These are phyloP conservation scores for Atherinosoma microstoma DNA, from an alignment of 2,797 vertebrate genomes.

Conservation along the genomic window DNA sequence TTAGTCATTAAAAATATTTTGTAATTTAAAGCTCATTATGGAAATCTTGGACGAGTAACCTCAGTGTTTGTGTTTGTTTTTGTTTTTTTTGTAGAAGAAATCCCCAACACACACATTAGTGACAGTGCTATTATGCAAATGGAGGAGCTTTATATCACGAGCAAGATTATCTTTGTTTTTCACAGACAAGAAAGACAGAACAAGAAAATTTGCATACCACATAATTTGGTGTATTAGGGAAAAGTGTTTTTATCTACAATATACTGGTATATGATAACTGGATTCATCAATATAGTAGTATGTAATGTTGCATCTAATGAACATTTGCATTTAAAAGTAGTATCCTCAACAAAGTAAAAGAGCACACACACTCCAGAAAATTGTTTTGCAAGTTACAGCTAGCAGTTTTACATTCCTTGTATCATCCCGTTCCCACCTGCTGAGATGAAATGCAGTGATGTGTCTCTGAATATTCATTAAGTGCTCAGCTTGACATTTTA, in stretches of 20 bases:
- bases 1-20: no score
- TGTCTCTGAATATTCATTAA: slow-evolving; percentile 72
- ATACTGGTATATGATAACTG: neutral
- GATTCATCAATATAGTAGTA: neutral
- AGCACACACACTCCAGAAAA: neutral
- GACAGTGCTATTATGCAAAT: neutral
- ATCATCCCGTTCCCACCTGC: slow-evolving; percentile 51
- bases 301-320: slow-evolving; percentile 45
- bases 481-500: slow-evolving; percentile 33
- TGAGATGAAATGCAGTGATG: slow-evolving; percentile 57
- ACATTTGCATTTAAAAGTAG: slow-evolving; percentile 24
- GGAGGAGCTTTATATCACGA: neutral
- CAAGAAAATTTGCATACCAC: neutral
- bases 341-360: slow-evolving; percentile 16
- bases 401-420: slow-evolving; percentile 33
- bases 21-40: no score
- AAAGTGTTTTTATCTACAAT: neutral
- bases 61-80: neutral
- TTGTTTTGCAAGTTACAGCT: slow-evolving; percentile 3
- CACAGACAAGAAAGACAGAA: no score
- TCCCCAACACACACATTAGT: neutral
- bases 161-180: neutral
- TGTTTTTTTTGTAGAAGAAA: no score
- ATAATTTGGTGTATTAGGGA: neutral
- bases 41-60: no score